phyloP scores from a whole-genome alignment of 2,888 invertebrate species.

The Latrodectus hesperus region DNA sequence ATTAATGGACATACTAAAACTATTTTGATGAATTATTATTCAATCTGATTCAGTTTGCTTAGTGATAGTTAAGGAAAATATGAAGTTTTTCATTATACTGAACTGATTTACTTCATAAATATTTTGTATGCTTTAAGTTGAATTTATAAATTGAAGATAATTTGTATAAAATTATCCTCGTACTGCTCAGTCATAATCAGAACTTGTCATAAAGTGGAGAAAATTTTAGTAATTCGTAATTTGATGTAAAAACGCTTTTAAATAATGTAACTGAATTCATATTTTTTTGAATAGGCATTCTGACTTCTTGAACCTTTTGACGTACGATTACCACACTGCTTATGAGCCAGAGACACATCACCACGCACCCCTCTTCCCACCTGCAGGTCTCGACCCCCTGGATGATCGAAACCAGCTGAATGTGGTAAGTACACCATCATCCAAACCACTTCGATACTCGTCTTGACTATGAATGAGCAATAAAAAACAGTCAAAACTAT shows the following conservation, averaged over 20 bases:
- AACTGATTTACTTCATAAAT: no score
- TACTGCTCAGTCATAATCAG: no score
- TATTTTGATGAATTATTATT: no score
- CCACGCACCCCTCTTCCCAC: slow-evolving; percentile 87
- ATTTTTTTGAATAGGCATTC: slow-evolving; percentile 80
- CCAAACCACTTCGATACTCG: slow-evolving; percentile 75
- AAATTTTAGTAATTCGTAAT: no score
- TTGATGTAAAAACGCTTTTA: not conserved
- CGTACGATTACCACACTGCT: slow-evolving; percentile 94
- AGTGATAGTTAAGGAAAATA: no score
- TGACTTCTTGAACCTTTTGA: slow-evolving; percentile 93
- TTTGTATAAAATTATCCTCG: no score
- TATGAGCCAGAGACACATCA: slow-evolving; percentile 93
- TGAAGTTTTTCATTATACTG: no score
- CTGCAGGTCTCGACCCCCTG: slow-evolving; percentile 21
- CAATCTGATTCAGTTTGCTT: no score
- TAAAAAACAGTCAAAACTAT: slow-evolving; percentile 72
- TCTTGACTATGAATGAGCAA: slow-evolving; percentile 74
- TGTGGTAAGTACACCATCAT: slow-evolving; percentile 71
- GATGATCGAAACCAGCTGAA: slow-evolving; percentile 51
- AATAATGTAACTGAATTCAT: not conserved
- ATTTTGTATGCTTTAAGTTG: no score
- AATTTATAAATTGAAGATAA: no score
- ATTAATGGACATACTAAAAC: no score
- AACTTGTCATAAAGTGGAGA: no score